Conservation (phyloP, 2,797 vertebrate species). For the Spinus pinus region DNA sequence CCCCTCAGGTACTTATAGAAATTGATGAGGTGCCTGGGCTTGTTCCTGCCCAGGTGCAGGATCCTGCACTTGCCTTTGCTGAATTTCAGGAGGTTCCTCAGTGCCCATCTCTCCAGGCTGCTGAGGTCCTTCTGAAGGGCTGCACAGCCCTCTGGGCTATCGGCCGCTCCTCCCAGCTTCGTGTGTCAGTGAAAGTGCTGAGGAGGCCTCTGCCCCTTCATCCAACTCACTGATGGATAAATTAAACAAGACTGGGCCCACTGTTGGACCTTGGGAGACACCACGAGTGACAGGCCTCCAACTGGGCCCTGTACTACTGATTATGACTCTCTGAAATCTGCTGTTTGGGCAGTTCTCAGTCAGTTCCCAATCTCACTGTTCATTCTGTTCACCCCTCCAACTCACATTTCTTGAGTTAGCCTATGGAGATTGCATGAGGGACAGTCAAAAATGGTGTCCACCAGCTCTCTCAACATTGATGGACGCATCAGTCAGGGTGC, state of each 20-base stretch:
- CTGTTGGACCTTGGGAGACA: fast-evolving
- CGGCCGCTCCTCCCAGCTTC: neutral
- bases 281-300: fast-evolving
- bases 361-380: neutral
- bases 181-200: neutral
- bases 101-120: neutral
- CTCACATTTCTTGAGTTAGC: neutral
- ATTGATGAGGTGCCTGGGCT: neutral
- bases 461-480: neutral
- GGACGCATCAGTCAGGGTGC: neutral
- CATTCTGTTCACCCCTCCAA: neutral
- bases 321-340: neutral
- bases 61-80: neutral
- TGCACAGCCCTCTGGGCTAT: neutral
- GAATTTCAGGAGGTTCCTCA: neutral
- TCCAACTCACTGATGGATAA: no score
- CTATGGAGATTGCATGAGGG: neutral
- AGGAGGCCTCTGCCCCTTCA: neutral
- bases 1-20: fast-evolving
- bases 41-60: neutral
- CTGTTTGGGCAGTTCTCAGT: neutral
- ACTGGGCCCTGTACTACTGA: neutral
- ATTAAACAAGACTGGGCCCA: neutral
- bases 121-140: neutral
- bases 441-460: neutral